Evolutionary conservation across 1,140 invertebrate species (phyloP), one percentile per base, ranked within the genome.

Genomic region (Argopecten irradians): DNA sequence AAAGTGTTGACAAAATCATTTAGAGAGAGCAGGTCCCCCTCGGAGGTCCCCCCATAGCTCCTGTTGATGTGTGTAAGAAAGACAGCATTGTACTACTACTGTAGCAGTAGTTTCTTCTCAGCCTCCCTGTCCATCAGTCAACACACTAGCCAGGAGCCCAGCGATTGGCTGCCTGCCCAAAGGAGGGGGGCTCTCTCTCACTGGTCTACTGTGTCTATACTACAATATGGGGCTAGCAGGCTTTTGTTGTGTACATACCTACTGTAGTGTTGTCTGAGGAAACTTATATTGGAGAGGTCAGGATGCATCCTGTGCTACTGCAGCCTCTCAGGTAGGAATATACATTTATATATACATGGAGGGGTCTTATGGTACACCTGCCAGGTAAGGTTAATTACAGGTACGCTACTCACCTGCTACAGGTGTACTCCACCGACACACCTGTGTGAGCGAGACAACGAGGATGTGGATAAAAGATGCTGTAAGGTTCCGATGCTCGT

Each of bases 211-310:
- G 55, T 71, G 55, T 11, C 55, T 71, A n/a, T n/a, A 71, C 55
- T 71, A 71, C 55, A 71, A 71, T 71, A 71, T 71, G 55, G 55
- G 55, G 55, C 55, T n/a, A n/a, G n/a, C 55, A 28, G n/a, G 19
- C 55, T 71, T 71, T 71, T 71, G 55, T 71, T 71, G 55, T 71
- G 55, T 71, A 71, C 55, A 71, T 71, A 71, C 55, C 55, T 71
- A 71, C 55, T 71, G 55, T 71, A 28, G 55, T 46, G 43, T 71
- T 71, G 55, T 71, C 22, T 71, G 55, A 71, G 55, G 55, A n/a
- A n/a, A n/a, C 16, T 8, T 71, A 71, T 71, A n/a, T 2, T n/a
- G 22, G 43, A 16, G 11, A 71, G 55, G 55, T n/a, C 55, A 71
- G 55, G 22, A 71, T 71, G 55, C 55, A 71, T 28, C 55, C 55